A percentile compares a stretch with the other conserved stretches of the same genome.
phyloP scores from a whole-genome alignment of 2,888 invertebrate species.

The Calliscelio sp. region DNA sequence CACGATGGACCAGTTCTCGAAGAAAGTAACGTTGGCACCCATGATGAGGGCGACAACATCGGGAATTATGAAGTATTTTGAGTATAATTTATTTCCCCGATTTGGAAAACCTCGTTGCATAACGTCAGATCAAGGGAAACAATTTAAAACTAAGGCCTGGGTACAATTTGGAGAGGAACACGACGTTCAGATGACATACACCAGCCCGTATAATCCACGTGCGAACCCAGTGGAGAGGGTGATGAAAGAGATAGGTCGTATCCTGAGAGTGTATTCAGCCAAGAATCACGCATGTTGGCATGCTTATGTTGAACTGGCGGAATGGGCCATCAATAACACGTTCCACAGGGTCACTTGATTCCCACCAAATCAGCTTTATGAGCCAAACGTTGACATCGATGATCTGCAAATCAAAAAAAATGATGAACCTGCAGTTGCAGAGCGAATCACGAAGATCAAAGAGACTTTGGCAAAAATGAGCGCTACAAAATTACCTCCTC shows the following conservation, averaged over 20 bases:
- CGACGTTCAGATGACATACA: background rate
- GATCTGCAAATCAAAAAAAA: too few species aligned
- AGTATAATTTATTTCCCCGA: background rate
- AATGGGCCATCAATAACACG: too few species aligned
- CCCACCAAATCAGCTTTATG: too few species aligned
- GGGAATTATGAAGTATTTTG: background rate
- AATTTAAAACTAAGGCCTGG: background rate
- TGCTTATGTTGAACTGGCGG: too few species aligned
- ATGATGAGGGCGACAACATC: background rate
- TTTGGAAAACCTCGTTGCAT: background rate
- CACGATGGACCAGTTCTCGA: conserved; percentile 17
- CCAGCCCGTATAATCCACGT: background rate
- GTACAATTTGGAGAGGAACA: background rate
- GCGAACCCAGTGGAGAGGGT: conserved; percentile 13
- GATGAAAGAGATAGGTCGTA: conserved; percentile 2
- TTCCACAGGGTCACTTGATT: too few species aligned
- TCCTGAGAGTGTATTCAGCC: background rate
- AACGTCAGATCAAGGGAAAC: conserved; percentile 8
- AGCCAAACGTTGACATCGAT: too few species aligned
- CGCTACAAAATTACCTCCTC: too few species aligned
- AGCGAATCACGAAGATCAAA: too few species aligned
- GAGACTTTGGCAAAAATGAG: too few species aligned
- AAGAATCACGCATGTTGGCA: too few species aligned
- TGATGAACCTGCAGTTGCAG: too few species aligned
- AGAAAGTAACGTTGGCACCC: background rate